Evolutionary conservation across 2,797 vertebrate species (phyloP).

Genomic region (Lophotriccus pileatus): DNA sequence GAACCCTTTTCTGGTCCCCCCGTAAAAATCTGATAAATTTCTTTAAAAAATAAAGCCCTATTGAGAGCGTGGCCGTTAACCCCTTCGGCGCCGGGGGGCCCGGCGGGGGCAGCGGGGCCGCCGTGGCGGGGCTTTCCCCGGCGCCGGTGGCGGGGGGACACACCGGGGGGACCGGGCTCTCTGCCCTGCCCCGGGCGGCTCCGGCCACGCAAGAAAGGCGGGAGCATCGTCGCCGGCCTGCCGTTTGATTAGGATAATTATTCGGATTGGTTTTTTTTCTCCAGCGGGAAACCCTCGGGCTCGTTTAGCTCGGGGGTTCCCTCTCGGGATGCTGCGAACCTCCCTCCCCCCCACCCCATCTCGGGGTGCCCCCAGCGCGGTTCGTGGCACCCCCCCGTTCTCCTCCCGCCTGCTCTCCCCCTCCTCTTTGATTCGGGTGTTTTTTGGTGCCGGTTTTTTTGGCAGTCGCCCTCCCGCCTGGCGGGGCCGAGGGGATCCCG

Average conservation of each 20-base stretch:
- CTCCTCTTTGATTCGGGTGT: rapidly evolving
- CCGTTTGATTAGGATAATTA: not conserved
- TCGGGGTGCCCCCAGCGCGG: not conserved
- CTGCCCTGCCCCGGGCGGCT: not conserved
- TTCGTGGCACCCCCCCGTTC: not conserved
- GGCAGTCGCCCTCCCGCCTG: not conserved
- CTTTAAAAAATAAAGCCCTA: conserved; percentile 80
- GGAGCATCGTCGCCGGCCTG: not conserved
- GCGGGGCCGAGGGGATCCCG: not conserved
- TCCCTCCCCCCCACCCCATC: too few species aligned
- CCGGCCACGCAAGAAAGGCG: not conserved
- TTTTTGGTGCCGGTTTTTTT: not conserved
- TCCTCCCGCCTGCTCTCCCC: not conserved
- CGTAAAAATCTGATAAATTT: conserved; percentile 88
- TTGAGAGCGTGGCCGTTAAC: conserved; percentile 75
- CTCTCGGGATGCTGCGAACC: not conserved
- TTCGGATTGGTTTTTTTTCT: not conserved
- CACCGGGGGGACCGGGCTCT: not conserved
- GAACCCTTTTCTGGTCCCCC: conserved; percentile 81
- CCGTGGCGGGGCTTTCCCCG: not conserved
- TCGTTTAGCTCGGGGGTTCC: not conserved
- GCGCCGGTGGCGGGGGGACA: not conserved
- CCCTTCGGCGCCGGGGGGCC: conserved; percentile 25
- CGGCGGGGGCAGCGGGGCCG: not conserved
- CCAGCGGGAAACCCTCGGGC: not conserved